Percentiles rank a stretch among this genome's conserved stretches.
Conservation (phyloP, 2,888 invertebrate species). For the Cenopis cana region DNA sequence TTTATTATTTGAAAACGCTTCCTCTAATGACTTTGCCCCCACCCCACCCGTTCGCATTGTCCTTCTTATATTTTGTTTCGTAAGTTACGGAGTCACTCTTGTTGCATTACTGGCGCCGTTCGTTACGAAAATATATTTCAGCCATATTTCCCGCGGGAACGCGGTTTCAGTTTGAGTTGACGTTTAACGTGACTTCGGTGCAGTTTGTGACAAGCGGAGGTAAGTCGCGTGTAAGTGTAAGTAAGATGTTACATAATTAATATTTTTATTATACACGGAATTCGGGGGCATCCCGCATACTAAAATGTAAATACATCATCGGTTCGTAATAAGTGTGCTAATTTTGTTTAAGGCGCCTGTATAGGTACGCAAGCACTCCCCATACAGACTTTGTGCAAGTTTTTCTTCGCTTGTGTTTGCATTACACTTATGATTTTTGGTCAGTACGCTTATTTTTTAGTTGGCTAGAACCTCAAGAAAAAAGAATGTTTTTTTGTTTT, state of each 20-base stretch:
- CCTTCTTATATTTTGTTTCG: constrained; percentile 55
- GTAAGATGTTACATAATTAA: neutral
- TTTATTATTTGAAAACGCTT: neutral
- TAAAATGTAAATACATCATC: no score
- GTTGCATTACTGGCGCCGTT: constrained; percentile 22
- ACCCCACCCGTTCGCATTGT: constrained; percentile 58
- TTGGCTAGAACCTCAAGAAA: no score
- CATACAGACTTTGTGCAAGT: no score
- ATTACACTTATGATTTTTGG: no score
- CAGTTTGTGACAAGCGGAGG: constrained; percentile 19
- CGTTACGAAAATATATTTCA: constrained; percentile 47
- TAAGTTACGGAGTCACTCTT: constrained; percentile 64
- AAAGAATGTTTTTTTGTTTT: no score
- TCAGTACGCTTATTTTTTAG: no score
- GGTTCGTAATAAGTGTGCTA: no score
- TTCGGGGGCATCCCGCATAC: neutral
- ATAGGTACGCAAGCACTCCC: no score
- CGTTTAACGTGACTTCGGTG: constrained; percentile 13
- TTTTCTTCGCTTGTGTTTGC: no score
- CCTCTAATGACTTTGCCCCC: neutral
- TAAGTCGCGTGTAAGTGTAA: neutral
- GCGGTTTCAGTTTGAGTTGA: neutral
- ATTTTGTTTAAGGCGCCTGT: no score
- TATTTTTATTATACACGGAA: neutral
- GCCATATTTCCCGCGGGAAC: constrained; percentile 60